Base-by-base conservation (phyloP, 2,888 invertebrate species). In the Yponomeuta sedellus region DNA sequence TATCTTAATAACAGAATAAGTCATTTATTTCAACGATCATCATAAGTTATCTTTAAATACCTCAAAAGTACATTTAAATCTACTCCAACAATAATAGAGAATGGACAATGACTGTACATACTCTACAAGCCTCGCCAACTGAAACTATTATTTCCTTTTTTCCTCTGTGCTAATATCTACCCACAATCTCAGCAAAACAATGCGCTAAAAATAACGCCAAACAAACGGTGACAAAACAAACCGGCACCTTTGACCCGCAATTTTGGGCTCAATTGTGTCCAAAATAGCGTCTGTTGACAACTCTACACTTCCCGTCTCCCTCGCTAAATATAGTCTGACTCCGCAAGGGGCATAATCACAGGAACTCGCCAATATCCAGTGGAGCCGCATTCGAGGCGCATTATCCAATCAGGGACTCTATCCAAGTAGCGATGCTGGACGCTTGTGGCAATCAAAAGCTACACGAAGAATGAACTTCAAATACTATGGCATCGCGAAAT, bases 291-390 rank as follows among this genome's bases (percentile, higher is more conserved):
- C 28, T 28, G 34, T 52, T 16, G 16, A 52, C 44, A 16, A 34
- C 34, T 34, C 34, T 34, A 34, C 16, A 16, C 44, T 12, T 52
- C 44, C 44, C 44, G 16, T 3, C 16, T 52, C 16, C 12, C 44
- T 52, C 44, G 10, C 44, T 52, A 12, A 52, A 52, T 52, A 52
- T 52, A 52, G 44, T 52, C 16, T 16, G 16, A 52, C 44, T 16
- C 44, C 12, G 8, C 34, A 34, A 34, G 34, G 10, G 58, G 58
- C 20, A 19, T 58, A 58, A 58, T 58, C 20, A 19, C 58, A 58
- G 58, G 58, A 58, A 20, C 58, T 58, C 20, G 58, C 20, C 58
- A 58, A 58, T 58, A 58, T 20, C 20, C 20, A 58, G 58, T 58
- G 58, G 20, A 58, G 11, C 58, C 20, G 58, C n/a, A 16, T 16